Conservation (phyloP, 2,797 vertebrate genomes). For the Nasua narica region DNA sequence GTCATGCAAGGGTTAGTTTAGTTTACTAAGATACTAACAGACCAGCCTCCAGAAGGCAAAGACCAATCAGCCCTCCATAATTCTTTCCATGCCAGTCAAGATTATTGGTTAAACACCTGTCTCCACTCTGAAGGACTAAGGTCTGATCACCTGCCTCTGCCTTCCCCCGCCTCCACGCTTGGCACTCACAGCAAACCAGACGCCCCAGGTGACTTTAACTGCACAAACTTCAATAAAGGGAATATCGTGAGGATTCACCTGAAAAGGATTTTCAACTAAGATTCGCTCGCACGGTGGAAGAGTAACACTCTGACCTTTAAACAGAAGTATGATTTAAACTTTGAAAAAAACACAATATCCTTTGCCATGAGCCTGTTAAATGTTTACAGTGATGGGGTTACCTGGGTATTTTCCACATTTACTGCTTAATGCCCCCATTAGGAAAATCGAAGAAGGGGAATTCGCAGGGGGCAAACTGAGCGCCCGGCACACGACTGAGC, state of each 20-base stretch:
- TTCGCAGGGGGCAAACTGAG: not conserved
- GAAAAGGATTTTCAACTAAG: not conserved
- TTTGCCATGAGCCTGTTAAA: not conserved
- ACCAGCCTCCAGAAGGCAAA: not conserved
- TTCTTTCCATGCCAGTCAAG: not conserved
- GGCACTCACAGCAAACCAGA: not conserved
- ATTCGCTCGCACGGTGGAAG: not conserved
- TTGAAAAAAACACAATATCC: accelerated
- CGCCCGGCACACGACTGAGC: not conserved
- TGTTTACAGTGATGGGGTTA: accelerated
- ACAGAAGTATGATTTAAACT: not conserved
- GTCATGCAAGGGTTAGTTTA: not conserved
- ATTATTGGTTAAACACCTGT: not conserved
- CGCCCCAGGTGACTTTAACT: not conserved
- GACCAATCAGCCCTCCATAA: not conserved
- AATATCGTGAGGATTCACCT: not conserved
- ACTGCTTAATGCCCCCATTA: not conserved
- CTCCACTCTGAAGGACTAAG: not conserved
- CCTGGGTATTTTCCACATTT: not conserved
- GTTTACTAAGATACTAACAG: not conserved
- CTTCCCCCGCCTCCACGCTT: not conserved
- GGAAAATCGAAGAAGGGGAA: not conserved
- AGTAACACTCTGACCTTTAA: accelerated
- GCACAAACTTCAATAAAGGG: not conserved
- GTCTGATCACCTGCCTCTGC: no score